Evolutionary conservation across 1,140 invertebrate species (phyloP), one percentile per base, ranked within the genome.

Genomic region (Anastrepha ludens): DNA sequence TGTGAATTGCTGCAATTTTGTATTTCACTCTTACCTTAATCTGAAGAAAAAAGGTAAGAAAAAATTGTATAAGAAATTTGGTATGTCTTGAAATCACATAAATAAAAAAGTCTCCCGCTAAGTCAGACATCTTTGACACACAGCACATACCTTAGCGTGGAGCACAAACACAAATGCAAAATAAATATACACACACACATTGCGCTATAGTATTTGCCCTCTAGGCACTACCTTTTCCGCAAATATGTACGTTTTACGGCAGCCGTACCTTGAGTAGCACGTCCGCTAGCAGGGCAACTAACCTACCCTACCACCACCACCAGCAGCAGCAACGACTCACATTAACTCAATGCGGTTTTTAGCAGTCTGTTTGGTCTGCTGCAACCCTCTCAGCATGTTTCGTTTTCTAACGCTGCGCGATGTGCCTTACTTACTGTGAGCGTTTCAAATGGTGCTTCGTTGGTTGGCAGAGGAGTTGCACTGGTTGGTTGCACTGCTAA

Each of bases 41-140:
- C 1, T 74, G 41, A n/a, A 55, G 47, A 50, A 55, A 20, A 39
- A 29, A 39, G 7, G 47, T n/a, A 29, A 67, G 20, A 81, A 50
- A 78, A 20, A 78, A 81, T 20, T 29, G 17, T 6, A 4, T 81
- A 81, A 81, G 74, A 81, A 81, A n/a, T 81, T 81, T 81, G 74
- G 39, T 17, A 81, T 55, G 55, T 50, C 74, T 81, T 81, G 17
- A 81, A 81, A 81, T 50, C 47, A 20, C 74, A 81, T 81, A 81
- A 81, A 81, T 81, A 81, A 81, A 86, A 85, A 86, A 44, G 85
- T 86, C 59, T 86, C 85, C 85, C 59, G 85, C 85, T 86, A 86
- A 86, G 85, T 41, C 85, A 86, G 85, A 86, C 85, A 29, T 62
- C 85, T 86, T 86, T 86, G 85, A 86, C 85, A 86, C 59, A 81